Percentiles rank a stretch among this genome's conserved stretches.
phyloP scores from a whole-genome alignment of 2,888 invertebrate genomes.

The Steinernema carpocapsae region DNA sequence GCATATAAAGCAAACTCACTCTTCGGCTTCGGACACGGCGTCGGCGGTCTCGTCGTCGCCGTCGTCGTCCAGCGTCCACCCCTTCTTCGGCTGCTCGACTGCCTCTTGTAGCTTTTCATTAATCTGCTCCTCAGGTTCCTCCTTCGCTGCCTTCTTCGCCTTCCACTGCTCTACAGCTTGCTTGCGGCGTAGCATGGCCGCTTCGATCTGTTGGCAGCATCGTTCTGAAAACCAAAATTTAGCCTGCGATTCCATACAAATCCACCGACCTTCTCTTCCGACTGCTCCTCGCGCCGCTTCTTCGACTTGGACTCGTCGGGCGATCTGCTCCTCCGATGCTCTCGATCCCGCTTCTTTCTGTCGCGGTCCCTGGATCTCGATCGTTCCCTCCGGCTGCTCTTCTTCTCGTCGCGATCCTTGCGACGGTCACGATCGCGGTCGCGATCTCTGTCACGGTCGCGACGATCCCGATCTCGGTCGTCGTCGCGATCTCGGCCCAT shows the following conservation, averaged over 20 bases:
- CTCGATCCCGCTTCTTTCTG: background rate
- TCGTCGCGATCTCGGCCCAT: slow-evolving; percentile 40
- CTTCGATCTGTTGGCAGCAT: slow-evolving; percentile 77
- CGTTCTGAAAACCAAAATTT: no score
- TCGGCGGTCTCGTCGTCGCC: slow-evolving; percentile 69
- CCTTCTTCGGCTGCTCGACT: slow-evolving; percentile 73
- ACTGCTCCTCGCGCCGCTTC: slow-evolving; percentile 23
- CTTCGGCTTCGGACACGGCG: slow-evolving; percentile 11
- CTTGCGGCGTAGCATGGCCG: slow-evolving; percentile 92
- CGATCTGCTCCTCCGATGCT: background rate
- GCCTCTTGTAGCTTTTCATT: background rate
- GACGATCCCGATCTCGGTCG: slow-evolving; percentile 40
- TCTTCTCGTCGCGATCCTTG: slow-evolving; percentile 34
- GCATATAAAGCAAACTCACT: background rate
- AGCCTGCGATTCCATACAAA: no score
- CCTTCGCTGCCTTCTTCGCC: slow-evolving; percentile 18
- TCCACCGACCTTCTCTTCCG: slow-evolving; percentile 24
- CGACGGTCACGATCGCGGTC: slow-evolving; percentile 38
- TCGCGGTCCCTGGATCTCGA: slow-evolving; percentile 27
- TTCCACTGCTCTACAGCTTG: slow-evolving; percentile 92
- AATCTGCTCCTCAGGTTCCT: background rate
- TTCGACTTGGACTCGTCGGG: slow-evolving; percentile 2
- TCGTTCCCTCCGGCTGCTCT: slow-evolving; percentile 9
- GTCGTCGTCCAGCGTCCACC: slow-evolving; percentile 95
- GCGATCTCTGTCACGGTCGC: slow-evolving; percentile 34